Evolutionary conservation across 2,888 invertebrate species (phyloP).

Genomic region (Drosophila lacicola): DNA sequence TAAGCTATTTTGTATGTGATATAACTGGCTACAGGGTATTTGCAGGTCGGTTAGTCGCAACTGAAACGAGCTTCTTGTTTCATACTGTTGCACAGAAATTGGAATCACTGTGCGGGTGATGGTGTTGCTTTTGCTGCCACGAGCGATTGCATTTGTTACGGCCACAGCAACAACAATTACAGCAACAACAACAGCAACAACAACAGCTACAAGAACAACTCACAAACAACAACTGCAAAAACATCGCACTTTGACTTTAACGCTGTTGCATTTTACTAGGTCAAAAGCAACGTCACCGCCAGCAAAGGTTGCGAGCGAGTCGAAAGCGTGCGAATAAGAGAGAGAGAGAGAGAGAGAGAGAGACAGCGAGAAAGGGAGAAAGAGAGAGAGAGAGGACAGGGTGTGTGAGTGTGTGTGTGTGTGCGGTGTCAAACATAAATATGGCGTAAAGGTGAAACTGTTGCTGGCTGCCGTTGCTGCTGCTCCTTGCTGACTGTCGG

Average conservation of each 20-base stretch:
- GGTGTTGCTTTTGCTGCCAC: constrained; percentile 32
- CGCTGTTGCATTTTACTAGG: constrained; percentile 79
- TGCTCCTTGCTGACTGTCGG: constrained; percentile 57
- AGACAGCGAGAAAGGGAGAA: background rate
- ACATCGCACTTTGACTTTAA: constrained; percentile 77
- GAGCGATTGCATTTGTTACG: constrained; percentile 60
- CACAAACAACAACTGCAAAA: constrained; percentile 17
- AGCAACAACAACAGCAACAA: constrained; percentile 23
- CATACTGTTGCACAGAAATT: background rate
- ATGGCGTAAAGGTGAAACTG: constrained; percentile 78
- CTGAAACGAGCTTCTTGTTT: background rate
- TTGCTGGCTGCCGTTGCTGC: constrained; percentile 57
- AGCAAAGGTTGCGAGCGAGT: constrained; percentile 36
- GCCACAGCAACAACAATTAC: constrained; percentile 16
- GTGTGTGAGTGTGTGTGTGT: constrained; percentile 23
- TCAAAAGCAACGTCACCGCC: constrained; percentile 75
- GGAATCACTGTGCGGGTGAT: constrained; percentile 30
- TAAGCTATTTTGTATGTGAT: too few species aligned
- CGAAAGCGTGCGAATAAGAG: background rate
- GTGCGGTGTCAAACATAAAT: constrained; percentile 73
- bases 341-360: background rate
- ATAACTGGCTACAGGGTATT: background rate
- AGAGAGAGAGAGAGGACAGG: background rate
- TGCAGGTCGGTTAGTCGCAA: background rate
- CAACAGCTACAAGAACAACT: constrained; percentile 17